Evolutionary conservation across 1,140 invertebrate species (phyloP).

Genomic region (Hylaeus volcanicus): DNA sequence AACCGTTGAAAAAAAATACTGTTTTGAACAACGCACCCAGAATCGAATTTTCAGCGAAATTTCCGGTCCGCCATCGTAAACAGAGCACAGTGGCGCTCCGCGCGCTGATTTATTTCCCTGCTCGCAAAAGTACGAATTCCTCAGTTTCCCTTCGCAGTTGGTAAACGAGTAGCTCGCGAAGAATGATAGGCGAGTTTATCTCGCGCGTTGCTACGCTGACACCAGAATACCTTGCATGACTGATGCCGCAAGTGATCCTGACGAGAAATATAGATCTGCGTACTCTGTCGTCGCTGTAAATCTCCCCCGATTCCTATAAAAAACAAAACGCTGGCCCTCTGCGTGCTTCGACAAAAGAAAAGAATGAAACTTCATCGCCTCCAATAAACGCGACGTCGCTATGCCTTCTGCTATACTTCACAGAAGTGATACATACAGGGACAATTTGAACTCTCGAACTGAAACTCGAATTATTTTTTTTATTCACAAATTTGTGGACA

Average conservation of each 20-base stretch:
- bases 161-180: constrained; percentile 29
- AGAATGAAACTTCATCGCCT: constrained; percentile 16
- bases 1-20: background rate
- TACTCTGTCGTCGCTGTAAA: constrained; percentile 18
- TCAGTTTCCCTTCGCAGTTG: constrained; percentile 9
- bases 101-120: constrained; percentile 25
- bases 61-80: background rate
- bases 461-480: no score
- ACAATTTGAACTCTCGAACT: no score
- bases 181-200: constrained; percentile 48
- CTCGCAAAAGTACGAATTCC: constrained; percentile 40
- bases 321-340: background rate
- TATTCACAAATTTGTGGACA: no score
- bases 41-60: constrained; percentile 12
- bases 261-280: constrained; percentile 27
- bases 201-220: constrained; percentile 33
- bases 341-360: background rate
- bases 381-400: background rate
- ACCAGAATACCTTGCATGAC: constrained; percentile 32
- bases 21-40: background rate
- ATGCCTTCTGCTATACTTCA: background rate
- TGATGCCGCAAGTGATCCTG: constrained; percentile 33
- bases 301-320: constrained; percentile 10
- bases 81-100: background rate
- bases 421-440: no score